These are phyloP conservation scores for Odocoileus virginianus DNA, from an alignment of 2,113 vertebrate genomes.

Conservation along the genomic window DNA sequence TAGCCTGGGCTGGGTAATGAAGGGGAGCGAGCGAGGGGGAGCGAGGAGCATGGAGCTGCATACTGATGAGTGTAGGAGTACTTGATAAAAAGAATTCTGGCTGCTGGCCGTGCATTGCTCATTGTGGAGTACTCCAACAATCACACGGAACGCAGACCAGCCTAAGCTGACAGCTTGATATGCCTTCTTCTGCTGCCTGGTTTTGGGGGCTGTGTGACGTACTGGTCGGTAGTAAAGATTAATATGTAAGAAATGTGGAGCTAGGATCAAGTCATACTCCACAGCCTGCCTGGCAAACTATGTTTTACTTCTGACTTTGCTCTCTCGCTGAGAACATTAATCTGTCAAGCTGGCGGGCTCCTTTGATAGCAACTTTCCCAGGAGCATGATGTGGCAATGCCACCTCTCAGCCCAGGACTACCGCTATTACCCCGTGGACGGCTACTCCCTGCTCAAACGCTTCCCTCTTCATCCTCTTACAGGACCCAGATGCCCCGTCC, in stretches of 20 bases:
- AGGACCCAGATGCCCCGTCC: slow-evolving; percentile 97
- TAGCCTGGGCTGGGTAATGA: slow-evolving; percentile 90
- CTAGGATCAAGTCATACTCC: slow-evolving; percentile 81
- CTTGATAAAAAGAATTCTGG: slow-evolving; percentile 97
- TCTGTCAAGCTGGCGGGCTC: slow-evolving; percentile 96
- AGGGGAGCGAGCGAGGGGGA: slow-evolving; percentile 85
- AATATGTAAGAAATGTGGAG: slow-evolving; percentile 86
- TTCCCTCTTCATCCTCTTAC: slow-evolving; percentile 98
- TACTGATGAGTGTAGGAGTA: slow-evolving; percentile 99
- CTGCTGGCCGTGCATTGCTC: slow-evolving; percentile 89
- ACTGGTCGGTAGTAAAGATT: slow-evolving; percentile 84
- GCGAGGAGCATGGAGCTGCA: slow-evolving; percentile 91
- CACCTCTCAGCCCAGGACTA: slow-evolving; percentile 99
- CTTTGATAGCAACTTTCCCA: slow-evolving; percentile 97
- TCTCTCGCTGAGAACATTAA: slow-evolving; percentile 82
- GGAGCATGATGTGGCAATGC: slow-evolving; percentile 99
- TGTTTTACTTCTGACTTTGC: slow-evolving; percentile 83
- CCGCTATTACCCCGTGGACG: slow-evolving; percentile 98
- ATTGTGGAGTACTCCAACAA: slow-evolving; percentile 88
- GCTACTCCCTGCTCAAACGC: slow-evolving; percentile 98
- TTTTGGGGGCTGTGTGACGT: slow-evolving; percentile 79
- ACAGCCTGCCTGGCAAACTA: slow-evolving; percentile 83
- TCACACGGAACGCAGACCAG: slow-evolving; percentile 85
- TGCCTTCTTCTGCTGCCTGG: slow-evolving; percentile 74
- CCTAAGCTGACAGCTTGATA: slow-evolving; percentile 85